Base-by-base conservation (phyloP, 2,888 invertebrate genomes). In the Octonoba sinensis region DNA sequence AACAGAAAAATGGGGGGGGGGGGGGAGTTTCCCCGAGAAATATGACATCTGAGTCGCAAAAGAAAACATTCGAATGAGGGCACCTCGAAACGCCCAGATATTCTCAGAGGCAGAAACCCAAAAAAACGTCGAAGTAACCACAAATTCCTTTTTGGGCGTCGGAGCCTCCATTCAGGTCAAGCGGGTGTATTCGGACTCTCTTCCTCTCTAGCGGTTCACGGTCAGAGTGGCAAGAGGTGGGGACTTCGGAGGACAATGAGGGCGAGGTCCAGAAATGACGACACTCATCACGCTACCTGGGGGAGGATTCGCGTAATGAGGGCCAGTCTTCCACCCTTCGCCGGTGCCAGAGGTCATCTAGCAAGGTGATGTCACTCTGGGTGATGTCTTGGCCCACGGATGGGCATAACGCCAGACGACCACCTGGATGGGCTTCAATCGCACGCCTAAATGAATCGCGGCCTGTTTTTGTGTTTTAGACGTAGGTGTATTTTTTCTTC, bases 231-330 rank as follows among this genome's bases (percentile, higher is more conserved):
- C 67, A 73, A 56, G 57, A 73, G 67, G 79, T 73, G 74, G 69
- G 72, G 62, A 69, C 69, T 74, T 70, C 60, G 54, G 27, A 81
- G 81, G 64, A 82, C 82, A 82, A 82, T 75, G 64, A 82, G 82
- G 82, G 82, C 82, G 82, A 75, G 82, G 82, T 74, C 66, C 75
- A 69, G 54, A 18, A 62, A 78, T 66, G 71, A 65, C 59, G 59
- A 27, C 66, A 66, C 72, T 54, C 72, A n/a, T 72, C 62, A 51
- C 62, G 62, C 62, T 47, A 69, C 44, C 49, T 44, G 56, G 73
- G 65, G 73, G 76, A 69, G 73, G 57, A 20, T 36, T 36, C 36
- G 36, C 36, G 73, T 81, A 81, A 81, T 81, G 79, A 81, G 79
- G 73, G 79, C 57, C 78, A 79, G 72, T 72, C 22, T 70, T 64